A percentile compares a stretch with the other conserved stretches of the same genome.
phyloP scores from a whole-genome alignment of 30 jellyfish, hydroid and myxozoan species.

The Aurelia sp. region DNA sequence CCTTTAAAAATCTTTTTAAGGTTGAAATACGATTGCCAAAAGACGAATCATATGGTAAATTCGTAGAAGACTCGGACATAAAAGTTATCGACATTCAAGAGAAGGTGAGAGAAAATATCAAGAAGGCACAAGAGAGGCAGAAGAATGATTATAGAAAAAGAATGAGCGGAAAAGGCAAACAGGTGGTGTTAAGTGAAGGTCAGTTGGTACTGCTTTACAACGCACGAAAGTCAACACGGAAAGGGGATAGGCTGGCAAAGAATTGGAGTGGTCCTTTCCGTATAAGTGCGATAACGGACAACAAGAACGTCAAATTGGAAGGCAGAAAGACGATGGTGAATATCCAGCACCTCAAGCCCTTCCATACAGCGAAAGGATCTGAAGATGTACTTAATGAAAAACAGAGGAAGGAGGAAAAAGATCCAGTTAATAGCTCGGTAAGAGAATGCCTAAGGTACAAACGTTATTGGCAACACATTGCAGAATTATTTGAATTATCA shows the following conservation, averaged over 20 bases:
- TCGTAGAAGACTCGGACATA: neutral
- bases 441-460: too few relatives aligned
- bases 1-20: neutral
- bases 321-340: slow-evolving; percentile 8
- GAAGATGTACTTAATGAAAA: too few relatives aligned
- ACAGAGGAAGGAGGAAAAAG: too few relatives aligned
- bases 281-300: neutral
- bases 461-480: too few relatives aligned
- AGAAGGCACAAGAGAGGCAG: slow-evolving; percentile 18
- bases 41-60: neutral
- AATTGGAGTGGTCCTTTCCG: neutral
- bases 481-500: too few relatives aligned
- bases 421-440: too few relatives aligned
- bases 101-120: slow-evolving; percentile 8
- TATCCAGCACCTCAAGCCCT: slow-evolving; percentile 25
- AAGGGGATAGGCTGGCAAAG: neutral
- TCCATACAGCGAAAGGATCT: too few relatives aligned
- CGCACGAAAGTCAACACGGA: too few relatives aligned
- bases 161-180: neutral
- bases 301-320: slow-evolving; percentile 4
- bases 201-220: slow-evolving; percentile 13
- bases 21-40: slow-evolving; percentile 1
- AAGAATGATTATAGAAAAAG: neutral
- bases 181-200: neutral
- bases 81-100: neutral